Evolutionary conservation across 2,888 invertebrate genomes (phyloP), one percentile per base, ranked within the genome.

Genomic region (Cheilosia impressa): DNA sequence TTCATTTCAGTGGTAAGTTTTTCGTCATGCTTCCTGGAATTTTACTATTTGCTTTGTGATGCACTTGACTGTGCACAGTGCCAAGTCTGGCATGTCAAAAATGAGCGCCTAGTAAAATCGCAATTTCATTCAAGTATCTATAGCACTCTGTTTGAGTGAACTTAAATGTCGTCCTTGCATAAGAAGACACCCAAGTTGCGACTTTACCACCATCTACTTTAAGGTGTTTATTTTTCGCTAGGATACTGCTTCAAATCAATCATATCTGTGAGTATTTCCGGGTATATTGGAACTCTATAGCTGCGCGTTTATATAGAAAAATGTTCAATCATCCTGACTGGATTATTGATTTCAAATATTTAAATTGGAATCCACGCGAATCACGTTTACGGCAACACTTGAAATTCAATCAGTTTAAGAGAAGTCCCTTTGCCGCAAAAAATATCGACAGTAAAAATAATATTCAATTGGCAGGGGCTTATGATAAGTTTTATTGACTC

Each of bases 321-420:
- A 41, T 47, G n/a, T 43, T 58, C 58, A 41, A 65, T 66, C 76
- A 43, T 52, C 60, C 58, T 60, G 60, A 60, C 68, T 43, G 31
- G 76, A 15, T 60, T 68, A 58, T 60, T 66, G 50, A 76, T 58
- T 60, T 58, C 66, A 76, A 76, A 76, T 60, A 76, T 66, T 76
- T 58, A 66, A 27, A 58, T 66, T 68, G 58, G 52, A 76, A 66
- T 66, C 27, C 58, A 58, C 10, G 41, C 31, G 52, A 52, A 66
- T 19, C 47, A 38, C 27, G 58, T 72, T 43, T 27, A 76, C 31
- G 55, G 50, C 43, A 58, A 58, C 52, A 43, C 38, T 66, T 58
- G 41, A 60, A 66, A 58, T 66, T 60, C 43, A 76, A 76, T 76
- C 58, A 76, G 19, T 13, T 57, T 66, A 13, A 58, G 41, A 13